Conservation (phyloP, 2,888 invertebrate species). For the Plutella xylostella region DNA sequence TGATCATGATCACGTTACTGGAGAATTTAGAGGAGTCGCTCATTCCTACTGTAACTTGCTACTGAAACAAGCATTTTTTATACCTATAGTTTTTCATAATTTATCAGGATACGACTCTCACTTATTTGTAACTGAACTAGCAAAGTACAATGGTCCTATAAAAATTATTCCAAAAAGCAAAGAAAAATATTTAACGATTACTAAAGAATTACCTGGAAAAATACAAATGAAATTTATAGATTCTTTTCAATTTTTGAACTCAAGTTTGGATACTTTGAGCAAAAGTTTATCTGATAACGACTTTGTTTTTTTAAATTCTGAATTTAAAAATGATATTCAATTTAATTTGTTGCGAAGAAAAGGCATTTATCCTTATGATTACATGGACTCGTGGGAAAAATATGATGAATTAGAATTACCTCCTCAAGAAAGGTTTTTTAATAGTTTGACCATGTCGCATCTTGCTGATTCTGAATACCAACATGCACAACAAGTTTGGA, state of each 20-base stretch:
- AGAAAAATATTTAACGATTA: slow-evolving; percentile 13
- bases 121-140: slow-evolving; percentile 13
- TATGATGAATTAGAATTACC: slow-evolving; percentile 11
- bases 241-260: slow-evolving; percentile 10
- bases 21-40: slow-evolving; percentile 15
- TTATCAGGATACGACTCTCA: slow-evolving; percentile 19
- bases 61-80: slow-evolving; percentile 11
- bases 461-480: not conserved
- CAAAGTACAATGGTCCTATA: not conserved
- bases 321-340: slow-evolving; percentile 2
- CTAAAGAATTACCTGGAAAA: slow-evolving; percentile 6
- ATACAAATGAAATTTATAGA: slow-evolving; percentile 4
- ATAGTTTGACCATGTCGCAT: not conserved
- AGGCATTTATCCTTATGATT: slow-evolving; percentile 14
- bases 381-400: slow-evolving; percentile 9
- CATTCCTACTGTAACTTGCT: slow-evolving; percentile 18
- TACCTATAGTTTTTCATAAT: slow-evolving; percentile 21
- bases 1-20: slow-evolving; percentile 16
- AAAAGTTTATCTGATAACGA: slow-evolving; percentile 5
- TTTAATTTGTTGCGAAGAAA: slow-evolving; percentile 8
- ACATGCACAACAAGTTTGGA: slow-evolving; percentile 10
- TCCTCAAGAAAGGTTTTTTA: slow-evolving; percentile 2
- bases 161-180: slow-evolving; percentile 10
- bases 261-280: slow-evolving; percentile 11
- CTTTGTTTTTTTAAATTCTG: slow-evolving; percentile 5